These are phyloP conservation scores for Drosophila bocki DNA, from an alignment of 1,140 invertebrate species.

Conservation along the genomic window DNA sequence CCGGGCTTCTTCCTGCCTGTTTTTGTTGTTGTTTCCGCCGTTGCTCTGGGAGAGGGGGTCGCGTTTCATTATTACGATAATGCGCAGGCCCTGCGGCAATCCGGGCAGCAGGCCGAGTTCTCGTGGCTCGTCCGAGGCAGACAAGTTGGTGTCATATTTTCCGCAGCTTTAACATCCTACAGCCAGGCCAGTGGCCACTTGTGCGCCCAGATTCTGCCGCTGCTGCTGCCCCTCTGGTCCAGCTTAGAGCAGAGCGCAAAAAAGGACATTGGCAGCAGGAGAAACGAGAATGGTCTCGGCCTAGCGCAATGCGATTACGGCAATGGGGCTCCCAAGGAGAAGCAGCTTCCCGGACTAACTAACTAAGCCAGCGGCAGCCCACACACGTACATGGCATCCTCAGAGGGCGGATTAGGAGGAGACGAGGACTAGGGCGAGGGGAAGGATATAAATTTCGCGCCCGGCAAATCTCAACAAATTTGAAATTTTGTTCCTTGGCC, in stretches of 20 bases:
- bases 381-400: constrained; percentile 36
- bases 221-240: constrained; percentile 23
- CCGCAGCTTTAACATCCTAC: constrained; percentile 79
- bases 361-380: constrained; percentile 33
- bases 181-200: constrained; percentile 60
- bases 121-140: constrained; percentile 21
- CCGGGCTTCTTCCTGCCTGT: constrained; percentile 7
- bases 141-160: constrained; percentile 80
- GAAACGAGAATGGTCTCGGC: constrained; percentile 42
- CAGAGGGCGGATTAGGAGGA: constrained; percentile 29
- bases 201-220: constrained; percentile 25
- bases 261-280: constrained; percentile 2
- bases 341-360: constrained; percentile 25
- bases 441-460: constrained; percentile 78
- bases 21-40: constrained; percentile 27
- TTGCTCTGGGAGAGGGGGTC: constrained; percentile 11
- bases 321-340: constrained; percentile 6
- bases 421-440: neutral
- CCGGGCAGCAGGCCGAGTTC: constrained; percentile 28
- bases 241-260: constrained; percentile 16
- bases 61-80: constrained; percentile 78
- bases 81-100: constrained; percentile 70
- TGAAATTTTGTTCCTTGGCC: constrained; percentile 61
- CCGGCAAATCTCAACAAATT: constrained; percentile 80
- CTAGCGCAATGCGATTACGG: constrained; percentile 66